Evolutionary conservation across 2,113 vertebrate species (phyloP), one percentile per base, ranked within the genome.

Genomic region (Tympanuchus pallidicinctus): DNA sequence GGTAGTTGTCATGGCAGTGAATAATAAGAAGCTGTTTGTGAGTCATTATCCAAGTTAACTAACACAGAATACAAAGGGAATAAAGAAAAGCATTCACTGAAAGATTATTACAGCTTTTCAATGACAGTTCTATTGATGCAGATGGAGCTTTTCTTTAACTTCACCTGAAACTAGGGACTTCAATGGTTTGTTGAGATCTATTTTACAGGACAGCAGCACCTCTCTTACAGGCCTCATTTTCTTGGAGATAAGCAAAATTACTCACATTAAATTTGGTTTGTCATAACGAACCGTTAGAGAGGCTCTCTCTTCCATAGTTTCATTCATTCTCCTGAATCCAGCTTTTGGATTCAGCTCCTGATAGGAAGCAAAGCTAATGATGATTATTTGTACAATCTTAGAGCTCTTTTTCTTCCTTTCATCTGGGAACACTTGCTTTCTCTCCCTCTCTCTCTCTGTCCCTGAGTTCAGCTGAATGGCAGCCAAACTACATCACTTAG

Each of bases 401-500:
- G 76, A 87, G 77, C 36, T 88, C 75, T 92, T 94, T 96, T 60
- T 89, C 43, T 57, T 91, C 76, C 81, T 95, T 89, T 91, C 72
- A 72, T 85, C 91, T 89, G 75, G 72, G 85, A 95, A 61, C 72
- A 64, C 42, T 93, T 91, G 73, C 22, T 11, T 75, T 42, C 40
- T 14, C n/a, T 74, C 28, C 57, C 40, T 22, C 28, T 74, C 25
- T 66, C 17, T 60, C 27, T 32, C 6, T 67, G 63, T 79, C 48
- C 47, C 86, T 11, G 83, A 93, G 86, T 95, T 94, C 85, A 91
- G 38, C 82, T 92, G 93, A 64, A 66, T 10, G 74, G 79, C 82
- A 90, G 91, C 93, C 94, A 92, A 83, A 65, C 64, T 78, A 40
- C 88, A 94, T 95, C 91, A 88, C 65, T 92, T 72, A 81, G 19